A percentile compares a stretch with the other conserved stretches of the same genome.
These are phyloP conservation scores for Aquatica leii DNA, from an alignment of 2,888 invertebrate genomes.

Conservation along the genomic window DNA sequence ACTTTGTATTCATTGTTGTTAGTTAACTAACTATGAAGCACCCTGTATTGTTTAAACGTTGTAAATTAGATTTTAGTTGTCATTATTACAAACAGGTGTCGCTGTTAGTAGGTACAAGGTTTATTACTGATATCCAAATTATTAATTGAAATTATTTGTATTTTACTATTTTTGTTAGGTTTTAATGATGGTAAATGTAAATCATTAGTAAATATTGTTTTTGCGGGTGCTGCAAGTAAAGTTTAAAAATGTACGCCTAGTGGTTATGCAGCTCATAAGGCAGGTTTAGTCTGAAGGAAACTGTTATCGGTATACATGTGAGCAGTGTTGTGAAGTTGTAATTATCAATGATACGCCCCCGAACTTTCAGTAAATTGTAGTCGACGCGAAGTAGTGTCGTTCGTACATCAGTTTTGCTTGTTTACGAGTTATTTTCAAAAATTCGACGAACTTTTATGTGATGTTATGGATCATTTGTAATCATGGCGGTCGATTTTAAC, in stretches of 20 bases:
- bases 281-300: neutral
- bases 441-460: constrained; percentile 13
- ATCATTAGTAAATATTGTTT: too few relatives aligned
- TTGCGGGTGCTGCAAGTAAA: too few relatives aligned
- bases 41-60: too few relatives aligned
- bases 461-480: constrained; percentile 23
- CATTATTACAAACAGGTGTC: too few relatives aligned
- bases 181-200: too few relatives aligned
- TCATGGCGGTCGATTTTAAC: constrained; percentile 61
- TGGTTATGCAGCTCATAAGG: neutral
- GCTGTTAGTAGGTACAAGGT: too few relatives aligned
- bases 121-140: too few relatives aligned
- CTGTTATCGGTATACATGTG: constrained; percentile 5
- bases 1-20: too few relatives aligned
- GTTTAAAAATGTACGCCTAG: neutral
- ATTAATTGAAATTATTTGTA: too few relatives aligned
- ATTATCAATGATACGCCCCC: constrained; percentile 21
- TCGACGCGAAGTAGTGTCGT: constrained; percentile 4
- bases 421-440: neutral
- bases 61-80: too few relatives aligned
- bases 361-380: neutral
- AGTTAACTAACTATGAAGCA: too few relatives aligned
- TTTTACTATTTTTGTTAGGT: too few relatives aligned
- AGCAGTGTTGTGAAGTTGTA: constrained; percentile 5
- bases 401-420: constrained; percentile 6